phyloP scores from a whole-genome alignment of 2,113 vertebrate genomes.

The Galeopterus variegatus region DNA sequence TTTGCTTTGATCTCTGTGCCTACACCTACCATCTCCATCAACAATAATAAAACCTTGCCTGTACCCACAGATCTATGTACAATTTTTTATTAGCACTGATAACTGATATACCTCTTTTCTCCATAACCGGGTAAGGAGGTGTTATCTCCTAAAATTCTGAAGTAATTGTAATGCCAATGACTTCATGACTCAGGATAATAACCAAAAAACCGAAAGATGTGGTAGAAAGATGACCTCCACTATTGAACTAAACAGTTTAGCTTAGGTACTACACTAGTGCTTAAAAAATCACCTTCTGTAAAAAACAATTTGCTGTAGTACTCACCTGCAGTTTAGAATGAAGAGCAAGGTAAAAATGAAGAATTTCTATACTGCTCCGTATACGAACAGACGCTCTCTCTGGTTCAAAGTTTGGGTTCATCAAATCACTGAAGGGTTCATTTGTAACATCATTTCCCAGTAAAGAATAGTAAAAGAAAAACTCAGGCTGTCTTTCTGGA shows the following conservation, averaged over 20 bases:
- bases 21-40: background rate
- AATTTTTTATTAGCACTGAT: background rate
- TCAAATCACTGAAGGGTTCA: slow-evolving; percentile 95
- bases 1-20: background rate
- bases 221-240: background rate
- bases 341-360: slow-evolving; percentile 92
- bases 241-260: background rate
- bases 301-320: background rate
- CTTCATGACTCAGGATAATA: slow-evolving; percentile 10
- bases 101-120: background rate
- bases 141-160: slow-evolving; percentile 49
- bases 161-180: background rate
- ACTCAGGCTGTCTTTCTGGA: slow-evolving; percentile 91
- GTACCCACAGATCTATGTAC: background rate
- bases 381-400: slow-evolving; percentile 97
- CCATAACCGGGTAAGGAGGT: background rate
- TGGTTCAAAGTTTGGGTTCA: slow-evolving; percentile 96
- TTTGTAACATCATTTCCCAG: slow-evolving; percentile 98
- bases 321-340: slow-evolving; percentile 94
- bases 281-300: background rate
- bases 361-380: slow-evolving; percentile 91
- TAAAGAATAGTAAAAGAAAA: slow-evolving; percentile 97
- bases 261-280: background rate
- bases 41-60: background rate
- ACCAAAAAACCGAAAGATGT: slow-evolving; percentile 40